Percentiles rank a stretch among this genome's conserved stretches.
phyloP scores from a whole-genome alignment of 2,113 vertebrate species.

The Copsychus sechellarum region DNA sequence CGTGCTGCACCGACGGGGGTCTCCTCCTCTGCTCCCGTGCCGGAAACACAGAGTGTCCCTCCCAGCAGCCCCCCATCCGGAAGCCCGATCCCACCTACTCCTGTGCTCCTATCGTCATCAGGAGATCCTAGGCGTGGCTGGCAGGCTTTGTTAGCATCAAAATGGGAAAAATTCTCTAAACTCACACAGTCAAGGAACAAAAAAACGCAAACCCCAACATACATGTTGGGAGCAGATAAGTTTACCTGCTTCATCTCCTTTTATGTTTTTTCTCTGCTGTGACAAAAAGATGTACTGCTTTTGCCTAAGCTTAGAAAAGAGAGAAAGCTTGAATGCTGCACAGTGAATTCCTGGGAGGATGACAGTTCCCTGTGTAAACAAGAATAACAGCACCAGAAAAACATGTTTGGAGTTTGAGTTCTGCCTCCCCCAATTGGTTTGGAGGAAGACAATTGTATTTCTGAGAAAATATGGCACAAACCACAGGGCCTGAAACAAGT shows the following conservation, averaged over 20 bases:
- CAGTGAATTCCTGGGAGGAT: neutral
- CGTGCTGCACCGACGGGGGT: too few relatives aligned
- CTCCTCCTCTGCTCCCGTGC: too few relatives aligned
- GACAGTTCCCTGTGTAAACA: neutral
- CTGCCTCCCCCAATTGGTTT: neutral
- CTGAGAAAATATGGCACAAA: neutral
- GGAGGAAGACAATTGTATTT: neutral
- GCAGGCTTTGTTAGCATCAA: too few relatives aligned
- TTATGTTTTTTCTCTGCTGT: neutral
- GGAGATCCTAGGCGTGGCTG: too few relatives aligned
- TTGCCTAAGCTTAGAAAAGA: neutral
- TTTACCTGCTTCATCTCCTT: neutral
- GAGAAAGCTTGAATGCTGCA: rapidly evolving
- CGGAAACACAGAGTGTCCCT: too few relatives aligned
- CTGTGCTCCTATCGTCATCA: too few relatives aligned
- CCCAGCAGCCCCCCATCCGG: too few relatives aligned
- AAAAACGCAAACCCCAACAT: too few relatives aligned
- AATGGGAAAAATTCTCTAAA: too few relatives aligned
- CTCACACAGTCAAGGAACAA: too few relatives aligned
- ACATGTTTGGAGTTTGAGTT: neutral
- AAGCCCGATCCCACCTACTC: too few relatives aligned
- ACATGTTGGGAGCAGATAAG: neutral
- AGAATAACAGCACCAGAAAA: neutral
- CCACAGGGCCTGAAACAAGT: neutral
- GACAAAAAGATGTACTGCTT: neutral